phyloP scores from a whole-genome alignment of 2,113 vertebrate genomes.

The Syngnathus scovelli region DNA sequence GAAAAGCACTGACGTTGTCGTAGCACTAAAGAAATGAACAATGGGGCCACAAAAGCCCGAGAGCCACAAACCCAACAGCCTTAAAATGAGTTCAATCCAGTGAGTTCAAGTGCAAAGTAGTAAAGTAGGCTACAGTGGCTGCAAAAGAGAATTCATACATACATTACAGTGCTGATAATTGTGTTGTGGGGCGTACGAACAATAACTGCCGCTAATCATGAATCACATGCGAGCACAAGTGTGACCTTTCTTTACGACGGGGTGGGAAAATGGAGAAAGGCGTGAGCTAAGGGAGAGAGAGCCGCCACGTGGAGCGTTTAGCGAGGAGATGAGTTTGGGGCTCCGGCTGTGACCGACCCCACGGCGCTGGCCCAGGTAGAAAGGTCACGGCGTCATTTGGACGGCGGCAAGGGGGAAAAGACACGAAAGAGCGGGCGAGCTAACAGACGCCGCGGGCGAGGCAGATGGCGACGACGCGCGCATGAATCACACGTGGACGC shows the following conservation, averaged over 20 bases:
- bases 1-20: background rate
- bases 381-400: conserved; percentile 59
- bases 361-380: conserved; percentile 56
- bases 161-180: conserved; percentile 2
- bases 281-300: conserved; percentile 16
- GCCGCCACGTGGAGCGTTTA: conserved; percentile 43
- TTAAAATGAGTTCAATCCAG: background rate
- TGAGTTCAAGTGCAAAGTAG: conserved; percentile 4
- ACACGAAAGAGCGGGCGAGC: conserved; percentile 32
- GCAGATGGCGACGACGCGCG: conserved; percentile 19
- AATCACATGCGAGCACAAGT: conserved; percentile 3
- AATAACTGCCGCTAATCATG: conserved; percentile 12
- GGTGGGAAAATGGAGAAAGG: conserved; percentile 14
- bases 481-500: conserved; percentile 10
- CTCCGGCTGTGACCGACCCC: conserved; percentile 53
- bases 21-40: background rate
- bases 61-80: background rate
- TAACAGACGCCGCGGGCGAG: conserved; percentile 32
- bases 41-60: background rate
- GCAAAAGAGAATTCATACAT: conserved; percentile 1
- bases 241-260: conserved; percentile 34
- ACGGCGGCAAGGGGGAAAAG: conserved; percentile 45
- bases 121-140: conserved; percentile 1
- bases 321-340: conserved; percentile 43
- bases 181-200: background rate